Base-by-base conservation (phyloP, 2,113 vertebrate species). In the Bagarius yarrelli region DNA sequence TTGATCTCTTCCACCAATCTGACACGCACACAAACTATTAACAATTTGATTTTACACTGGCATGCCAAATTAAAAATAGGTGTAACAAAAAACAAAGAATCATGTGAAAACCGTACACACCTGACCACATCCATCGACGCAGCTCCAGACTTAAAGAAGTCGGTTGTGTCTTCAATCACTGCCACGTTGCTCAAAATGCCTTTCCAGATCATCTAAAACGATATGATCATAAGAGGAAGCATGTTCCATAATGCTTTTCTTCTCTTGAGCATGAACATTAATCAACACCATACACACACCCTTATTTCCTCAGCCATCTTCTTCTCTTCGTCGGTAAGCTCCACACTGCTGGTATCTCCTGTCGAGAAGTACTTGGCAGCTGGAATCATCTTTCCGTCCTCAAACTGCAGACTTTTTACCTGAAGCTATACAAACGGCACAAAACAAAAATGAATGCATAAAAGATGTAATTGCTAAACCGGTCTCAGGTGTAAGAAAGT, bases 101-200 rank as follows among this genome's bases (percentile, higher is more conserved):
- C 1, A 47, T 70, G 66, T 70, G 40, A 57, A 59, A 72, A 81
- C 23, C 34, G 15, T 12, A 55, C 47, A 67, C 80, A 96, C 95
- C 95, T 95, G 74, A 97, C 94, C 3, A 97, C 94, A 27, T 97
- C 95, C 93, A 96, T 95, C 0, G 95, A 97, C 0, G 92, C 94
- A 4, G 95, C 95, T 19, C 95, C 95, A 0, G 94, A 94, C 87
- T 95, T 96, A 86, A 97, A 97, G 87, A 97, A 97, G 82, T 97
- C 95, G 0, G 95, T 97, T 34, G 94, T 87, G 79, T 94, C 93
- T 23, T 93, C 92, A 34, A 97, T 90, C 19, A 89, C 80, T 0
- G 57, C 61, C 5, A 95, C 86, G 0, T 93, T 96, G 11, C 90
- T 89, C 47, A 97, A 90, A 77, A 97, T 95, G 55, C 94, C 91